These are phyloP conservation scores for Otolemur crassicaudatus DNA, from an alignment of 2,797 vertebrate genomes.

Conservation along the genomic window DNA sequence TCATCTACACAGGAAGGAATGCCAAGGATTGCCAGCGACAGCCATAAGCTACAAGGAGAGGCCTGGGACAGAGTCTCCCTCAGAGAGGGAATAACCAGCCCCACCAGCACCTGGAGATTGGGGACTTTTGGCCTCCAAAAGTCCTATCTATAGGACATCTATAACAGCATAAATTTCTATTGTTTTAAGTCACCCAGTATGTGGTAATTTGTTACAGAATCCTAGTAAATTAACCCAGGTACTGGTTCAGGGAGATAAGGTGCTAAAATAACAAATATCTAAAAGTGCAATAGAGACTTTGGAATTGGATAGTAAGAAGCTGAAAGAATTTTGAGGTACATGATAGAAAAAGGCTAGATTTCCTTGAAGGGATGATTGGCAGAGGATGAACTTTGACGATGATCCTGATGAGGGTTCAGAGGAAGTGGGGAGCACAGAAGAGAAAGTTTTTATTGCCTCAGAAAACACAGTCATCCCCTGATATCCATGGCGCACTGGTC, in stretches of 20 bases:
- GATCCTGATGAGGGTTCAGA: background rate
- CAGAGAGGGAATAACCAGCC: too few relatives aligned
- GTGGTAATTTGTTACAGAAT: background rate
- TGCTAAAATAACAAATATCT: background rate
- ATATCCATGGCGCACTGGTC: background rate
- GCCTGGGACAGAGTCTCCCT: fast-evolving
- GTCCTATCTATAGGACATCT: too few relatives aligned
- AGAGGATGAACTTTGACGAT: background rate
- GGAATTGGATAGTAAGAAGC: background rate
- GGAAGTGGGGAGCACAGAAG: background rate
- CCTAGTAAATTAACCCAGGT: background rate
- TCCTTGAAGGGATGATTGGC: background rate
- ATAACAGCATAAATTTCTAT: background rate
- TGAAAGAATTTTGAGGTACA: background rate
- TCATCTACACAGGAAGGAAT: background rate
- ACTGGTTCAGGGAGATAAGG: background rate
- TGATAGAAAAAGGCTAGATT: background rate
- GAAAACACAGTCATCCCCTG: background rate
- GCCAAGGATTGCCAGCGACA: background rate
- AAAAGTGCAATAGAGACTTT: background rate
- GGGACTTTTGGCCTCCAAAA: background rate
- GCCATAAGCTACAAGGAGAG: too few relatives aligned
- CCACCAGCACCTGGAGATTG: background rate
- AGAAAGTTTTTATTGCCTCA: background rate
- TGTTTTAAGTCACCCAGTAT: background rate